These are phyloP conservation scores for Ornithorhynchus anatinus DNA, from an alignment of 2,113 vertebrate species.

Conservation along the genomic window DNA sequence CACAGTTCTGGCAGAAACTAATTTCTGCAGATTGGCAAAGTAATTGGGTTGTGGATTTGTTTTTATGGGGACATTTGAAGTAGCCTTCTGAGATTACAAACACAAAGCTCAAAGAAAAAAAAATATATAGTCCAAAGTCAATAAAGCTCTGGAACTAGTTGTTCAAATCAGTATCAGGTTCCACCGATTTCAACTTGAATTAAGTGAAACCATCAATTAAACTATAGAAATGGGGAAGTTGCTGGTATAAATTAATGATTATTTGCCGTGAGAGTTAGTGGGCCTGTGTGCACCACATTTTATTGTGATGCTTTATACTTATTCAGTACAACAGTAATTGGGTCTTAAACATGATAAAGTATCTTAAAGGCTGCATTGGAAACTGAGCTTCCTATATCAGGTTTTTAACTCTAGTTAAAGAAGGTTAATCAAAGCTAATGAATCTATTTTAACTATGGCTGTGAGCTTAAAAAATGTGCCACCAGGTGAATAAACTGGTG, in stretches of 20 bases:
- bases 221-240: slow-evolving; percentile 62
- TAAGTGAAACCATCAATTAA: slow-evolving; percentile 69
- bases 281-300: slow-evolving; percentile 69
- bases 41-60: slow-evolving; percentile 43
- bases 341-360: slow-evolving; percentile 84
- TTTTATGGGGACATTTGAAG: slow-evolving; percentile 56
- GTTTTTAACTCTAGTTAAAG: slow-evolving; percentile 78
- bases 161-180: slow-evolving; percentile 59
- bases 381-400: slow-evolving; percentile 66
- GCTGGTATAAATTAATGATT: slow-evolving; percentile 76
- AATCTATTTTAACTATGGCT: slow-evolving; percentile 76
- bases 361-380: slow-evolving; percentile 68
- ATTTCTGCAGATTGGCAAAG: slow-evolving; percentile 39
- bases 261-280: slow-evolving; percentile 67
- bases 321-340: slow-evolving; percentile 78
- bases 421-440: slow-evolving; percentile 85
- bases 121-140: slow-evolving; percentile 41
- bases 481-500: slow-evolving; percentile 51
- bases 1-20: slow-evolving; percentile 8
- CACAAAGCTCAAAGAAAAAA: slow-evolving; percentile 20
- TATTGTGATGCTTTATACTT: slow-evolving; percentile 79
- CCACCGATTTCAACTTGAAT: slow-evolving; percentile 68
- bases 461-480: slow-evolving; percentile 61
- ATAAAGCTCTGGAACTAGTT: slow-evolving; percentile 54
- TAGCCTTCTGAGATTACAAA: slow-evolving; percentile 53